Evolutionary conservation across 1,140 invertebrate genomes (phyloP).

Genomic region (Kradibia gibbosae): DNA sequence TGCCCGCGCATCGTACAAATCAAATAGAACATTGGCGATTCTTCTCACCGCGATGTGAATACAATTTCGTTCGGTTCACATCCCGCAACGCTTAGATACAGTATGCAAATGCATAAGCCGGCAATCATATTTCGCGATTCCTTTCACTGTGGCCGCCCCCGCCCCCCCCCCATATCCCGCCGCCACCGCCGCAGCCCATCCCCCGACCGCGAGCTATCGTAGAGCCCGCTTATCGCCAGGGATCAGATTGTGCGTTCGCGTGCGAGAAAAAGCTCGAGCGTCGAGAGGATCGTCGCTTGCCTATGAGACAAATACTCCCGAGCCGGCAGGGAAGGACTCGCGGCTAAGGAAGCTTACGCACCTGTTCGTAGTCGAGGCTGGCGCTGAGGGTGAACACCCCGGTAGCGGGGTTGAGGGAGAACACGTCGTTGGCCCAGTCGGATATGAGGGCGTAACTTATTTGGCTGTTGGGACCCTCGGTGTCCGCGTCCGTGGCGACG

Average conservation of each 20-base stretch:
- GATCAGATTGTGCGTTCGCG: neutral
- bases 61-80: neutral
- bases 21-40: neutral
- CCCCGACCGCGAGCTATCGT: neutral
- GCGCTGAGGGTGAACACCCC: conserved; percentile 92
- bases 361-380: conserved; percentile 93
- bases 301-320: too few relatives aligned
- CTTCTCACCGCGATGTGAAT: neutral
- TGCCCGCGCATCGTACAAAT: neutral
- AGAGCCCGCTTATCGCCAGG: too few relatives aligned
- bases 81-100: neutral
- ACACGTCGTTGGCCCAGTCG: conserved; percentile 95
- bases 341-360: conserved; percentile 61
- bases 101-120: neutral
- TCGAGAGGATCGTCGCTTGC: too few relatives aligned
- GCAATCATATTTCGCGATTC: neutral
- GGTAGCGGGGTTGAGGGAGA: conserved; percentile 91
- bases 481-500: conserved; percentile 86
- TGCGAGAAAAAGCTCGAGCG: neutral
- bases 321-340: neutral
- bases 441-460: conserved; percentile 90
- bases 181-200: too few relatives aligned
- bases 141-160: neutral
- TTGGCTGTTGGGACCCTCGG: conserved; percentile 87
- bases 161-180: neutral